phyloP scores from a whole-genome alignment of 2,888 invertebrate genomes.

The Folsomia candida region DNA sequence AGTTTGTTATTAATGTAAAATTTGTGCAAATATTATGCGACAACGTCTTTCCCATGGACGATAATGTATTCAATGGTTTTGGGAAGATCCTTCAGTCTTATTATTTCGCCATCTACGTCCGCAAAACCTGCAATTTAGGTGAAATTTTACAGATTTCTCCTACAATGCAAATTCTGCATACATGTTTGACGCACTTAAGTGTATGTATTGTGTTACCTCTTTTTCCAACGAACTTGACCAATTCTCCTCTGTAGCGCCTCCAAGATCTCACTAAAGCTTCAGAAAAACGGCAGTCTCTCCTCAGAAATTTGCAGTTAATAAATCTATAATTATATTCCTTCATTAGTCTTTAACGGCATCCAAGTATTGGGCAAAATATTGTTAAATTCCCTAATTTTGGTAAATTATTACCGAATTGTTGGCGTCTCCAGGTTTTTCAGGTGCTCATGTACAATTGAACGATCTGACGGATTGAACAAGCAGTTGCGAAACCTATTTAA shows the following conservation, averaged over 20 bases:
- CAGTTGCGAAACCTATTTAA: slow-evolving; percentile 25
- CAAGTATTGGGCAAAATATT: too few species aligned
- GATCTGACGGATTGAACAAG: slow-evolving; percentile 35
- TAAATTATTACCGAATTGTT: slow-evolving; percentile 26
- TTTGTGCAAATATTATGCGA: too few species aligned
- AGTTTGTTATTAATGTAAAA: too few species aligned
- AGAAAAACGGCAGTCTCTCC: slow-evolving; percentile 22
- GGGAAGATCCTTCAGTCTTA: slow-evolving; percentile 29
- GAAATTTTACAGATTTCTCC: neutral
- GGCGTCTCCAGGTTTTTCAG: slow-evolving; percentile 28
- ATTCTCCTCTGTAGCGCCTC: slow-evolving; percentile 17
- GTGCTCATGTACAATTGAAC: slow-evolving; percentile 29
- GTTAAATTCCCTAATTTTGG: too few species aligned
- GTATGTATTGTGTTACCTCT: neutral
- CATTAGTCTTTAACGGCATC: too few species aligned
- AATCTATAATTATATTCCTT: too few species aligned
- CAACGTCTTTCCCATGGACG: slow-evolving; percentile 21
- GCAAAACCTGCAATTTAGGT: slow-evolving; percentile 16
- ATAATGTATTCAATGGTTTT: slow-evolving; percentile 27
- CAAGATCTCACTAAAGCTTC: slow-evolving; percentile 25
- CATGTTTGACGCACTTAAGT: neutral
- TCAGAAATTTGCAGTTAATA: slow-evolving; percentile 29
- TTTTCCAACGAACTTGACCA: slow-evolving; percentile 16
- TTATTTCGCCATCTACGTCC: slow-evolving; percentile 18
- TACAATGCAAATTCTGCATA: too few species aligned